Conservation (phyloP, 2,113 vertebrate genomes). For the Athene noctua region DNA sequence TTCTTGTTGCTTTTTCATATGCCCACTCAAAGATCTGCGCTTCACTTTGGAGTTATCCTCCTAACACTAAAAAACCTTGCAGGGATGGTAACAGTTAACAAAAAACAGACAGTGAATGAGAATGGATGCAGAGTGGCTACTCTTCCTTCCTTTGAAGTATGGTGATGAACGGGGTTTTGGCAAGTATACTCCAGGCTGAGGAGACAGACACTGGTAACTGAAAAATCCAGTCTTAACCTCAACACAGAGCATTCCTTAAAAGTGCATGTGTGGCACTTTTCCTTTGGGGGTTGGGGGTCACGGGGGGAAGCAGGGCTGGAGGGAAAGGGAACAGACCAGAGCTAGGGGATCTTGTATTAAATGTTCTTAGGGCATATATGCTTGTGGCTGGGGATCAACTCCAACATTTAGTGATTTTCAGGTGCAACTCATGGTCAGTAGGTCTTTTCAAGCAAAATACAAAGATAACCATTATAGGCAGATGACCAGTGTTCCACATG, state of each 20-base stretch:
- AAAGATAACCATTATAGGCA: neutral
- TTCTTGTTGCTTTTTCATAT: neutral
- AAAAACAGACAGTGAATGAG: neutral
- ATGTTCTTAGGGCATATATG: neutral
- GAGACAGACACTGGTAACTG: neutral
- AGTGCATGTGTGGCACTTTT: neutral
- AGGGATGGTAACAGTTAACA: neutral
- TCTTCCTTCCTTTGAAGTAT: neutral
- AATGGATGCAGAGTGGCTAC: neutral
- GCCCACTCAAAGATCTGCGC: neutral
- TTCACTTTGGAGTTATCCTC: neutral
- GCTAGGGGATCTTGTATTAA: neutral
- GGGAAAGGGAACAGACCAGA: neutral
- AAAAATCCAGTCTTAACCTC: neutral
- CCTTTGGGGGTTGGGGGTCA: neutral
- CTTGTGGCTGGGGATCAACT: neutral
- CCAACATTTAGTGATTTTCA: neutral
- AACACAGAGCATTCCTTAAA: neutral
- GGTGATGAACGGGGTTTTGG: conserved; percentile 4
- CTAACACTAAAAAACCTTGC: neutral
- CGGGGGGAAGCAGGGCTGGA: neutral
- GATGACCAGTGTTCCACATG: neutral
- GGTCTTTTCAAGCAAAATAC: neutral
- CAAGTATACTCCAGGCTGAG: neutral
- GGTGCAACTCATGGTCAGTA: neutral